Percentiles rank a stretch among this genome's conserved stretches.
These are phyloP conservation scores for Cryptocephalus primarius DNA, from an alignment of 2,888 invertebrate genomes.

Conservation along the genomic window DNA sequence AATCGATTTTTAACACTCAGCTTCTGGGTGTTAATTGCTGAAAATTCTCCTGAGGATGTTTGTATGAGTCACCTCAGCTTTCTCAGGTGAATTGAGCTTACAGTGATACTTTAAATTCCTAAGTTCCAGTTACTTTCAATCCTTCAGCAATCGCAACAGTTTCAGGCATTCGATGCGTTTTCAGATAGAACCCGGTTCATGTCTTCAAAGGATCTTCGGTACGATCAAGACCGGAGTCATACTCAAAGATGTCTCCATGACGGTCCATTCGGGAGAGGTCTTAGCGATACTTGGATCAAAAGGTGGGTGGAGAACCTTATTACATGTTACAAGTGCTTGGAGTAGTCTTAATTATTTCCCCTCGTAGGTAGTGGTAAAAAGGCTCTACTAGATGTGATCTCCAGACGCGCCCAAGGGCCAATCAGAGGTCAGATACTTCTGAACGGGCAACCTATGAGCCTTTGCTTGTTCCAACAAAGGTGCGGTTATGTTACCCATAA, in stretches of 20 bases:
- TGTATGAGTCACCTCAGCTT: too few relatives aligned
- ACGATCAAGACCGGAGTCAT: slow-evolving; percentile 76
- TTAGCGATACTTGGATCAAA: slow-evolving; percentile 88
- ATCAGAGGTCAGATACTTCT: slow-evolving; percentile 82
- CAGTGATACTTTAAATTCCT: too few relatives aligned
- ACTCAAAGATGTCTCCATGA: slow-evolving; percentile 84
- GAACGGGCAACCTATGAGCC: slow-evolving; percentile 75
- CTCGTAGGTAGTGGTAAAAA: slow-evolving; percentile 81
- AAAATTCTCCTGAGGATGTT: too few relatives aligned
- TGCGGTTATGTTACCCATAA: slow-evolving; percentile 85
- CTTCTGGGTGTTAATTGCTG: too few relatives aligned
- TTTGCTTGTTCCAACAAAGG: slow-evolving; percentile 70
- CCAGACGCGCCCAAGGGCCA: slow-evolving; percentile 66
- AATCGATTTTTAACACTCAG: too few relatives aligned
- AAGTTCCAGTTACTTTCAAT: too few relatives aligned
- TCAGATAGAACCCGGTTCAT: slow-evolving; percentile 71
- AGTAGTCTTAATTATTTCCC: neutral
- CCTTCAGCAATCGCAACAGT: too few relatives aligned
- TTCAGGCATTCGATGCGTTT: too few relatives aligned
- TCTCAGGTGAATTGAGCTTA: too few relatives aligned
- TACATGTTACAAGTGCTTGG: too few relatives aligned
- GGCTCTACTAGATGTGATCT: slow-evolving; percentile 86
- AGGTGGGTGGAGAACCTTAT: slow-evolving; percentile 47
- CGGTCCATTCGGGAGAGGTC: slow-evolving; percentile 86
- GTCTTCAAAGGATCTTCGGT: slow-evolving; percentile 62